A percentile compares a stretch with the other conserved stretches of the same genome.
Conservation (phyloP, 2,113 vertebrate genomes). For the Alouatta palliata region DNA sequence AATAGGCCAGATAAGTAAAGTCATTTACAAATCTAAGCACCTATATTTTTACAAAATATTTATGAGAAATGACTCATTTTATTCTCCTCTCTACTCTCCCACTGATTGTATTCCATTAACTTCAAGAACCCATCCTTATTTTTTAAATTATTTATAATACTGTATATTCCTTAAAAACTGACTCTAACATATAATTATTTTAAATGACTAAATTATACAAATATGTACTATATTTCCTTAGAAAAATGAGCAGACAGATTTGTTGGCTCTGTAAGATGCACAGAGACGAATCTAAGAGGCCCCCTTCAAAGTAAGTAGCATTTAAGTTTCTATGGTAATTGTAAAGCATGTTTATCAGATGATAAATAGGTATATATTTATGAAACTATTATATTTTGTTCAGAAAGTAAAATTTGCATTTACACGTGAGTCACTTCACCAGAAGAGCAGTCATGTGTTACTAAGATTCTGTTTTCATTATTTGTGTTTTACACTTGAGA, state of each 20-base stretch:
- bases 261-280: conserved; percentile 81
- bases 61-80: background rate
- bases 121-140: conserved; percentile 10
- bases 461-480: background rate
- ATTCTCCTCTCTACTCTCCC: background rate
- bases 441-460: background rate
- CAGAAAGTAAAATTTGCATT: conserved; percentile 26
- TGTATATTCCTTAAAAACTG: background rate
- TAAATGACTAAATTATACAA: conserved; percentile 14
- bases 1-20: background rate
- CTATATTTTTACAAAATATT: background rate
- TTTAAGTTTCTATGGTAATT: background rate
- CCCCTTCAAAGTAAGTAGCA: conserved; percentile 78
- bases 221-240: conserved; percentile 61
- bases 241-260: conserved; percentile 74
- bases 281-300: conserved; percentile 64
- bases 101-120: background rate
- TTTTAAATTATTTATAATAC: background rate
- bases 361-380: background rate
- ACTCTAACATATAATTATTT: background rate
- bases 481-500: conserved; percentile 8
- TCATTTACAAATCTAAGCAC: background rate
- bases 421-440: background rate
- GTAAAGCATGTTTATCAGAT: background rate
- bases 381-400: background rate